A percentile compares a stretch with the other conserved stretches of the same genome.
Conservation (phyloP, 1,140 invertebrate genomes). For the Vanessa atalanta region DNA sequence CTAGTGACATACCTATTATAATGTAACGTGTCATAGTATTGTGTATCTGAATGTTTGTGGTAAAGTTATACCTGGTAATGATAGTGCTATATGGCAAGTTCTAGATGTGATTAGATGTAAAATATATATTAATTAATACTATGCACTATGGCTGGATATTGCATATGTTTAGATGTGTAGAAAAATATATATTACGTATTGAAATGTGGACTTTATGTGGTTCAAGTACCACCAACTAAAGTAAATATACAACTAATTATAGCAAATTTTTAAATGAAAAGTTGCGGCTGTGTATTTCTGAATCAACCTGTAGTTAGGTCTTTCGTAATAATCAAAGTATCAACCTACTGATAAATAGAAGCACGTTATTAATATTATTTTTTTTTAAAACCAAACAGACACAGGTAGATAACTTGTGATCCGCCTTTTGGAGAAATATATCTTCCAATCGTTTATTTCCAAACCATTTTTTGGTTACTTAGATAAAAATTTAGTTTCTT, state of each 20-base stretch:
- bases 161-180: constrained; percentile 61
- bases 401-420: background rate
- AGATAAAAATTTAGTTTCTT: background rate
- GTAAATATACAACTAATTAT: constrained; percentile 43
- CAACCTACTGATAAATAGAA: constrained; percentile 50
- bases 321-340: constrained; percentile 42
- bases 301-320: constrained; percentile 60
- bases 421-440: background rate
- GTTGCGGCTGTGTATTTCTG: constrained; percentile 58
- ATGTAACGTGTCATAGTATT: constrained; percentile 48
- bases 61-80: constrained; percentile 33
- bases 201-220: constrained; percentile 42
- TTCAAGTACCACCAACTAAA: constrained; percentile 39
- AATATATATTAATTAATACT: constrained; percentile 50
- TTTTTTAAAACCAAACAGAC: background rate
- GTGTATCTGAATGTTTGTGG: constrained; percentile 46
- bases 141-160: constrained; percentile 56
- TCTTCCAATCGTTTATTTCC: background rate
- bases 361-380: constrained; percentile 23
- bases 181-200: constrained; percentile 45
- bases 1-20: constrained; percentile 45
- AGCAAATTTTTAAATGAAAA: constrained; percentile 48
- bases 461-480: background rate
- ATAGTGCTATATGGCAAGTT: constrained; percentile 45
- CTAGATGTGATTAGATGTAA: constrained; percentile 51